These are phyloP conservation scores for Eulemur mongoz DNA, from an alignment of 2,797 vertebrate species.

Conservation along the genomic window DNA sequence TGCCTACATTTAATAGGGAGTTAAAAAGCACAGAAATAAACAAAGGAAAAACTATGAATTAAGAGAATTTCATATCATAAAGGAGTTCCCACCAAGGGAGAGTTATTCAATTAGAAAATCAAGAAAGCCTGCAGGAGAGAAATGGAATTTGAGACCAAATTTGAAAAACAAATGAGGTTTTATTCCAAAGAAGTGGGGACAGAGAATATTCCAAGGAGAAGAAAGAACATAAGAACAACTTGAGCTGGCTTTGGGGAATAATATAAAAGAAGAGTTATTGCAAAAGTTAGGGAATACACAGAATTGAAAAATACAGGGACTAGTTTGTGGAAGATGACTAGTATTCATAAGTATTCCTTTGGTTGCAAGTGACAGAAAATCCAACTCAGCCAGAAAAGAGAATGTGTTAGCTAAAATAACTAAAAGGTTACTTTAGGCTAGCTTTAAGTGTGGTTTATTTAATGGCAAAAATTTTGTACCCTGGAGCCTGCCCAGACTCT, in stretches of 20 bases:
- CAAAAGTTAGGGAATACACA: not conserved
- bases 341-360: not conserved
- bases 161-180: not conserved
- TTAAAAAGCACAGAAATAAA: not conserved
- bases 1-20: not conserved
- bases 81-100: not conserved
- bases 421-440: not conserved
- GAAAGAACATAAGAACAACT: not conserved
- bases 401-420: not conserved
- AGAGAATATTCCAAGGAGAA: not conserved
- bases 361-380: not conserved
- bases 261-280: not conserved
- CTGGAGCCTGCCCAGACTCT: not conserved
- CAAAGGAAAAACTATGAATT: not conserved
- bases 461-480: not conserved
- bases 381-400: not conserved
- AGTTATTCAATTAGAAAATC: not conserved
- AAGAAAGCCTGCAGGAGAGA: not conserved
- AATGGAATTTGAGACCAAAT: conserved; percentile 2
- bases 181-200: not conserved
- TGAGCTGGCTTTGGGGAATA: not conserved
- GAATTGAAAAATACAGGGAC: not conserved
- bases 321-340: not conserved
- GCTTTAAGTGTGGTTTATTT: not conserved
- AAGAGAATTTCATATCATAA: not conserved